phyloP scores from a whole-genome alignment of 2,888 invertebrate genomes.

The Oligia latruncula region DNA sequence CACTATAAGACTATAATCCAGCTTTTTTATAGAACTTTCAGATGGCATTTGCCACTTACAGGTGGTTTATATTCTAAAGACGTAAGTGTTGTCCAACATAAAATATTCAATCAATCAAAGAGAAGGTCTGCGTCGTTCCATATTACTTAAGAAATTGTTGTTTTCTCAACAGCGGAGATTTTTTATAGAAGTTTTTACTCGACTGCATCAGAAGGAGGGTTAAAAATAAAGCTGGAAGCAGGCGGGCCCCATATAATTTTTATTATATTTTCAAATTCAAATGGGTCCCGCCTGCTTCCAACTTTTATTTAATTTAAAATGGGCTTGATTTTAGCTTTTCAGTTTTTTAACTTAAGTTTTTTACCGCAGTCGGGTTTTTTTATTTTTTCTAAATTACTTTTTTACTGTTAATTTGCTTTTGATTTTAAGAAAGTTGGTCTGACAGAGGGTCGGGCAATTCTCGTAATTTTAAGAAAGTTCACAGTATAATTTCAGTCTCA shows the following conservation, averaged over 20 bases:
- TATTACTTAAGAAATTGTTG: neutral
- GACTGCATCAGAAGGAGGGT: too few relatives aligned
- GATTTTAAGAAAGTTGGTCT: neutral
- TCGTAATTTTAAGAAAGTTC: too few relatives aligned
- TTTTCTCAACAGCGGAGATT: neutral
- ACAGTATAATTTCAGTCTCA: too few relatives aligned
- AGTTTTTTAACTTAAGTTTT: too few relatives aligned
- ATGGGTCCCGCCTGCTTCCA: too few relatives aligned
- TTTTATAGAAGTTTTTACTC: neutral
- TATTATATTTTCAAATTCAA: too few relatives aligned
- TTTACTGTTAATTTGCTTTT: neutral
- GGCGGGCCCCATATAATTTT: too few relatives aligned
- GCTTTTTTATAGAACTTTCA: neutral
- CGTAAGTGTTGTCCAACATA: neutral
- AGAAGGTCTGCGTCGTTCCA: neutral
- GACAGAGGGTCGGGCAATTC: neutral
- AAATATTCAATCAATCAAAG: constrained; percentile 15
- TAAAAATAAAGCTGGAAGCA: too few relatives aligned
- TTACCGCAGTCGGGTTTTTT: too few relatives aligned
- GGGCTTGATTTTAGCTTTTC: too few relatives aligned
- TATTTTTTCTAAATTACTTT: neutral
- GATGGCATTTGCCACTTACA: constrained; percentile 9
- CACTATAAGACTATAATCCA: neutral
- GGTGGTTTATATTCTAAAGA: neutral
- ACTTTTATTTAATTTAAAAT: too few relatives aligned